phyloP scores from a whole-genome alignment of 2,113 vertebrate species.

The Danio rerio region DNA sequence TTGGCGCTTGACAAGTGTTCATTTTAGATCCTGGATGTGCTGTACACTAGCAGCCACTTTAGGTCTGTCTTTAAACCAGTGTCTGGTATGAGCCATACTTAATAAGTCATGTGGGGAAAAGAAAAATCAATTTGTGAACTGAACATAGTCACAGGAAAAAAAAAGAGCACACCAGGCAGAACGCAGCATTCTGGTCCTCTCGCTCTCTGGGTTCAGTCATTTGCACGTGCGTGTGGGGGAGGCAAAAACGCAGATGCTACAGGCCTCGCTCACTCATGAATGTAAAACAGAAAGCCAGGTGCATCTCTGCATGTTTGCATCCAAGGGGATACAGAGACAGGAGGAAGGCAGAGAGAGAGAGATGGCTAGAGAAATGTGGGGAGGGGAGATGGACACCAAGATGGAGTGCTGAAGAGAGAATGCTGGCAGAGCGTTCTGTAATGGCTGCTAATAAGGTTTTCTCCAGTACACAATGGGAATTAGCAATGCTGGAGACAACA shows the following conservation, averaged over 20 bases:
- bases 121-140: background rate
- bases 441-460: conserved; percentile 19
- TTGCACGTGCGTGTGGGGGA: conserved; percentile 39
- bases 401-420: background rate
- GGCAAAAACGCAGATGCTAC: conserved; percentile 57
- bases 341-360: background rate
- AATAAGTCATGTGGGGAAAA: background rate
- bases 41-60: background rate
- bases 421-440: background rate
- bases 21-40: too few relatives aligned
- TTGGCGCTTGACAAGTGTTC: too few relatives aligned
- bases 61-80: background rate
- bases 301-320: conserved; percentile 47
- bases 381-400: background rate
- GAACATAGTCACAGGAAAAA: background rate
- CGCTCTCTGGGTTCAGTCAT: background rate
- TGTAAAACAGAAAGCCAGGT: conserved; percentile 75
- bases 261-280: conserved; percentile 70
- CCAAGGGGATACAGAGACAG: background rate
- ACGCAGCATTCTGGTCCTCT: background rate
- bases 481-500: background rate
- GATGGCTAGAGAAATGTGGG: conserved; percentile 21
- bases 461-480: background rate
- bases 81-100: background rate
- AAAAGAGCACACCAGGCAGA: conserved; percentile 14